These are phyloP conservation scores for Oryzias javanicus DNA, from an alignment of 2,113 vertebrate species.

Conservation along the genomic window DNA sequence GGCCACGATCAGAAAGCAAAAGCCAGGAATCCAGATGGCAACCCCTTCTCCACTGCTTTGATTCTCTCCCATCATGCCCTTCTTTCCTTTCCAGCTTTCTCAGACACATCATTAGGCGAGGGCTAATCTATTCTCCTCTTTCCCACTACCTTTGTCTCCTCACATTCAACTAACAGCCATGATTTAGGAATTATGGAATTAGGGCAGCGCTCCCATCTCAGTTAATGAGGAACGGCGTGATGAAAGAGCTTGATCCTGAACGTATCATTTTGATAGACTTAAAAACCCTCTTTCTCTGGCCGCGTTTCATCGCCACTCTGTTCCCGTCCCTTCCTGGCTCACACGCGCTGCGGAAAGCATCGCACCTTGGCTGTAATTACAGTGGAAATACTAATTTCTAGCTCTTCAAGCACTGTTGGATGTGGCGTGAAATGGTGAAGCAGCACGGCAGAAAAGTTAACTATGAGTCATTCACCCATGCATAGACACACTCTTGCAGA, in stretches of 20 bases:
- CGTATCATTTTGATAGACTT: constrained; percentile 64
- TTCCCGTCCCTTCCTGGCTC: background rate
- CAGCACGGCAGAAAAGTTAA: constrained; percentile 57
- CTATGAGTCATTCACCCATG: constrained; percentile 39
- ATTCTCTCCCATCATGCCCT: constrained; percentile 24
- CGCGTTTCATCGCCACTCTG: constrained; percentile 31
- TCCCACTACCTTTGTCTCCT: constrained; percentile 57
- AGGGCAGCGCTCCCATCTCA: constrained; percentile 69
- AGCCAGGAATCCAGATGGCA: constrained; percentile 64
- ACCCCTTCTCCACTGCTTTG: constrained; percentile 24
- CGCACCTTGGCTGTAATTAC: constrained; percentile 53
- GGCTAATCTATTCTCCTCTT: constrained; percentile 54
- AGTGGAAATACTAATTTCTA: constrained; percentile 59
- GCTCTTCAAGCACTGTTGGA: constrained; percentile 66
- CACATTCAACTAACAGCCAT: constrained; percentile 63
- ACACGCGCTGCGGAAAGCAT: constrained; percentile 6
- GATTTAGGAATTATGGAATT: constrained; percentile 75
- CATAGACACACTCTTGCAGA: constrained; percentile 28
- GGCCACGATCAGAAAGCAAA: constrained; percentile 45
- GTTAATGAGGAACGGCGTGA: constrained; percentile 71
- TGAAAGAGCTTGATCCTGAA: constrained; percentile 71
- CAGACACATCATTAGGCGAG: constrained; percentile 49
- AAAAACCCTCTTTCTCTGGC: constrained; percentile 49
- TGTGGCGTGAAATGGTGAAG: constrained; percentile 67
- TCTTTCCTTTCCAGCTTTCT: constrained; percentile 32